Evolutionary conservation across 2,797 vertebrate species (phyloP), one percentile per base, ranked within the genome.

Genomic region (Etheostoma nigrum): DNA sequence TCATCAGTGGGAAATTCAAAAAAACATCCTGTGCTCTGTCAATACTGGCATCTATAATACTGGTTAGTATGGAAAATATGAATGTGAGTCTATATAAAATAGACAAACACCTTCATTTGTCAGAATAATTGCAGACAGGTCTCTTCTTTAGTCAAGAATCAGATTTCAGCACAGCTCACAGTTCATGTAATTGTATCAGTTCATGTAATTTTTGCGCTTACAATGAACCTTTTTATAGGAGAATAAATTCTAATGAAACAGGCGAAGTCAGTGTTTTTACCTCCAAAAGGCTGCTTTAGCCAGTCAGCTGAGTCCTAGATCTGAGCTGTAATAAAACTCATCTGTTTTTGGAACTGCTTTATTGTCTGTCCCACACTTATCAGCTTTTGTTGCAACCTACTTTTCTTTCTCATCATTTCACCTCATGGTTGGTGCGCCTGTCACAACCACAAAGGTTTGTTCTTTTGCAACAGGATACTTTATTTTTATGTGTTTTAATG

Each of bases 401-500:
- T 62, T 42, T 67, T 18, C 55, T 21, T 60, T 60, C 65, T 72
- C 78, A 53, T 64, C 33, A 0, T 53, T 53, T 74, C 64, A 44
- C 73, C 78, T 58, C 65, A 70, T 6, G 48, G 69, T 40, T 40
- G 3, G 16, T 79, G 33, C 63, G 73, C 30, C 52, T 61, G 70
- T 87, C 87, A 77, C 45, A 36, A 5, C 27, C 72, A 78, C 78
- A 68, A 81, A 72, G 64, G 44, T 47, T 54, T 68, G 30, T 74
- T 77, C 15, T 57, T 55, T 40, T 9, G 0, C 59, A 65, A 25
- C 64, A 65, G 18, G 21, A n/a, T 5, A 3, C 23, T 30, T 63
- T 67, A 30, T 59, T 65, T 67, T 1, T 72, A 4, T 15, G 13
- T 53, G 40, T 45, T 78, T 58, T 33, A 57, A 11, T 25, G 60